These are phyloP conservation scores for Willisornis vidua DNA, from an alignment of 2,113 vertebrate species.

Conservation along the genomic window DNA sequence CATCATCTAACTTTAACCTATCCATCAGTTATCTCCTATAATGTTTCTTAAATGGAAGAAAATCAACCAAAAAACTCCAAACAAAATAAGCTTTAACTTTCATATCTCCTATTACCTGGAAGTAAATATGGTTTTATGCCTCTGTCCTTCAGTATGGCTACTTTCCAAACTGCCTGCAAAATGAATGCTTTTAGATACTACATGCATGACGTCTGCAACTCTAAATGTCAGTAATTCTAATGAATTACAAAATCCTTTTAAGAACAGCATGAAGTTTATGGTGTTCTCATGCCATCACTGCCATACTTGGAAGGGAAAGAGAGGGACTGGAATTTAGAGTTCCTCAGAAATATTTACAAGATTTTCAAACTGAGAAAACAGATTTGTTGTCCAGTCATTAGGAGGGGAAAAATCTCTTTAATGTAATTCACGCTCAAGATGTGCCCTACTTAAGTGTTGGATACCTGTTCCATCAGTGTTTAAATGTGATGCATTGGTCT, in stretches of 20 bases:
- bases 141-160: neutral
- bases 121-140: neutral
- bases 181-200: neutral
- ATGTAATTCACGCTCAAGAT: neutral
- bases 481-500: neutral
- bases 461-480: neutral
- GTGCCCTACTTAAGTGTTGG: neutral
- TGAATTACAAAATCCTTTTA: constrained; percentile 35
- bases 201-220: neutral
- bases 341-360: neutral
- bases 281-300: neutral
- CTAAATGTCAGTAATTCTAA: constrained; percentile 30
- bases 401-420: neutral
- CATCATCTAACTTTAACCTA: neutral
- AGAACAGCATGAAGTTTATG: constrained; percentile 24
- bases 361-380: neutral
- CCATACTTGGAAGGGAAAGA: constrained; percentile 14
- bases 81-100: neutral
- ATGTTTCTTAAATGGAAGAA: neutral
- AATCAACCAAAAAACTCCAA: neutral
- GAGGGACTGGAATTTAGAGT: neutral
- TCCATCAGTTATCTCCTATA: neutral
- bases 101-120: neutral
- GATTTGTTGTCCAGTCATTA: neutral
- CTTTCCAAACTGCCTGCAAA: constrained; percentile 16